These are phyloP conservation scores for Hydrochoerus hydrochaeris DNA, from an alignment of 2,113 vertebrate species.

Conservation along the genomic window DNA sequence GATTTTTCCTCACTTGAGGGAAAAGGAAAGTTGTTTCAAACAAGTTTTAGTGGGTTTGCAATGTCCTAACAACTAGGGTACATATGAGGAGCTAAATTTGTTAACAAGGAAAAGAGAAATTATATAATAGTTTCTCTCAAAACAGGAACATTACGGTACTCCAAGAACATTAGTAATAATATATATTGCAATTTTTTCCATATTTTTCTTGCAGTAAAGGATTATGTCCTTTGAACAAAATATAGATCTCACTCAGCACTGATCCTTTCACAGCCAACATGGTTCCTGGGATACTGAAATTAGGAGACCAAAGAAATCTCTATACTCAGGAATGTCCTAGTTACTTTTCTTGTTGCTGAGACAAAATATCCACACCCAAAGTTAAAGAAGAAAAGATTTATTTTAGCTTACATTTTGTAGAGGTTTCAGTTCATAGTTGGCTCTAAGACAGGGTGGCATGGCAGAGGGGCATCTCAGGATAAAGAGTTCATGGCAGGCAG, in stretches of 20 bases:
- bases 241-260: background rate
- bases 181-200: background rate
- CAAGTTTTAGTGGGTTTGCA: background rate
- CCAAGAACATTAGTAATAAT: background rate
- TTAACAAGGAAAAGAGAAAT: background rate
- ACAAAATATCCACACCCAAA: background rate
- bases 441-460: too few species aligned
- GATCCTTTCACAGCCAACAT: background rate
- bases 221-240: background rate
- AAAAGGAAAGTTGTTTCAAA: background rate
- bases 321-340: background rate
- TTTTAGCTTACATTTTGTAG: background rate
- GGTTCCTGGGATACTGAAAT: background rate
- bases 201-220: background rate
- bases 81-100: background rate
- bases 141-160: background rate
- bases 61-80: background rate
- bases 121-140: background rate
- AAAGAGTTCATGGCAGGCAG: background rate
- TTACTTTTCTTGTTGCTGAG: background rate
- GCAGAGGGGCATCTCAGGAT: background rate
- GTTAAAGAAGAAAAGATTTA: background rate
- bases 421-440: background rate
- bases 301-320: background rate
- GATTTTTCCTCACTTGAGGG: background rate